Evolutionary conservation across 2,888 invertebrate species (phyloP), one percentile per base, ranked within the genome.

Genomic region (Ennomos quercinarius): DNA sequence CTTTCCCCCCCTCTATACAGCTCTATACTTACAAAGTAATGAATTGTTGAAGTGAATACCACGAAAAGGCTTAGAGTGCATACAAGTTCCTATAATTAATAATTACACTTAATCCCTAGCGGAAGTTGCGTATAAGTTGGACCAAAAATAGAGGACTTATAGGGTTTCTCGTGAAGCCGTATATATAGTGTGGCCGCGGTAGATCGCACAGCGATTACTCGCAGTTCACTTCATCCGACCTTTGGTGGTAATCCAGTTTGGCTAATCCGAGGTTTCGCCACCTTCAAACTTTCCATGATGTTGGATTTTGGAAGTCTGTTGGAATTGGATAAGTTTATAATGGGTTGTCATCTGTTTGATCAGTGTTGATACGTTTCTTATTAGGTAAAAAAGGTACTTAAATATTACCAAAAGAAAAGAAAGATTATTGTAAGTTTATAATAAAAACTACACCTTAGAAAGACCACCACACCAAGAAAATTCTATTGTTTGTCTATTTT

Each of bases 81-180:
- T 43, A 43, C 37, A 38, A 17, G 38, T 38, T 34, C 8, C 11
- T 43, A 9, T 37, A 47, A 47, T 47, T 47, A 47, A n/a, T n/a
- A 1, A 9, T 38, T 13, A 37, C 36, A 10, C 34, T 34, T 35
- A 45, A 45, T 37, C 4, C 12, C 6, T 36, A 10, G 17, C 49
- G 44, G 49, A 59, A 54, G 34, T 42, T 10, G 37, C 40, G 44
- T 10, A n/a, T n/a, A n/a, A 13, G 17, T 10, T 12, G 43, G 34
- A 57, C 41, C 71, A 66, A 73, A 77, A 74, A 76, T 69, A 71
- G 49, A 54, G 47, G 10, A 34, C 37, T 46, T 67, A 63, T 70
- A 70, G 27, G 81, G 77, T 63, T 81, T 80, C 80, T 12, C 10
- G 17, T 8, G 80, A 81, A 81, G 76, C 79, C 77, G 9, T 42